Evolutionary conservation across 2,888 invertebrate genomes (phyloP), one percentile per base, ranked within the genome.

Genomic region (Sinopyrophorus schimmeli): DNA sequence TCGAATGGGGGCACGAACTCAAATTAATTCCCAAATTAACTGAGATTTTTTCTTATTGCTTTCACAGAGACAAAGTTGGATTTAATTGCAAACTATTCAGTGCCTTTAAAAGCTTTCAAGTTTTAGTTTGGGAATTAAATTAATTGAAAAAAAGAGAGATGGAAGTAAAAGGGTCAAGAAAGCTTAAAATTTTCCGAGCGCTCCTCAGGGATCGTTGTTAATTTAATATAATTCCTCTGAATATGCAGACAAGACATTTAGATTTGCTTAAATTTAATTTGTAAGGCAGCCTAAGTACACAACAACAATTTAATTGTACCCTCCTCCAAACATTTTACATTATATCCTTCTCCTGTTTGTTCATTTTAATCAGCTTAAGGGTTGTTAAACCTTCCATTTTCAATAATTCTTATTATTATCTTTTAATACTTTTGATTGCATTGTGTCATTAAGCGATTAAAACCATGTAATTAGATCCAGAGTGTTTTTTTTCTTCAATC

Each of bases 231-330:
- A 30, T 40, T 40, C 39, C 16, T 5, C 30, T 40, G 39, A 40
- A 40, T 40, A 40, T 40, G 39, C 39, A 40, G 39, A 38, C 39
- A 40, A 40, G 39, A 40, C 12, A 30, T 30, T 21, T 18, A 11
- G 39, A 28, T 40, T 40, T 30, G 39, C 20, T 30, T 30, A 30
- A 30, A 40, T 40, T 38, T 40, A 40, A 40, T 40, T 40, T 40
- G 39, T 40, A 28, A 40, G 28, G 18, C 30, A 21, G 17, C 39
- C 39, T 40, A 27, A 39, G 27, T 27, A 27, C 39, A 39, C 39
- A 39, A 28, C 28, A 32, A 32, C 32, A 32, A 20, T 18, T 3
- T 14, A 32, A 32, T 32, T 32, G n/a, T n/a, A 15, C 18, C 16
- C 7, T 14, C 16, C 11, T 2, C 30, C 14, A 6, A 30, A 30